Evolutionary conservation across 2,888 invertebrate species (phyloP), one percentile per base, ranked within the genome.

Genomic region (Phengaris alcon): DNA sequence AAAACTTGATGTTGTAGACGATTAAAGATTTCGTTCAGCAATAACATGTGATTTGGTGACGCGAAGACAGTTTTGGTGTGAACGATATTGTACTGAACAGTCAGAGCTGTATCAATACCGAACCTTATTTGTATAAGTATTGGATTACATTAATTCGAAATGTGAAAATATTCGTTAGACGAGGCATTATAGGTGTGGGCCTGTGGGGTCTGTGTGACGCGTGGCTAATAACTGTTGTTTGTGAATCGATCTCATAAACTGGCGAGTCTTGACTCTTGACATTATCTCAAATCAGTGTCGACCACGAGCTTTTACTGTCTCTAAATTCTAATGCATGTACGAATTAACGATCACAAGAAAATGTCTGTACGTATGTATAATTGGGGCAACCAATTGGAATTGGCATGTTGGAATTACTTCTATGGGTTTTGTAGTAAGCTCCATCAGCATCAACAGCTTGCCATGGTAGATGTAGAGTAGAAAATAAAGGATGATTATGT

Each of bases 231-330:
- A 89, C 89, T 80, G 82, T 83, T 83, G 81, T 83, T 82, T 86
- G 88, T 88, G 90, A 91, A 93, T 93, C 90, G 91, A 93, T 93
- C 90, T 91, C 88, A 82, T 84, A 83, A 82, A 84, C 84, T 83
- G 80, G 82, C 52, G 35, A 72, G 51, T 6, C 22, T 82, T 81
- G 83, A 84, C 84, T 70, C 51, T 82, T 81, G 83, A 85, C 84
- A 84, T 88, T 90, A 91, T 91, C 91, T 85, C 59, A 78, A 83
- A 90, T 91, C 90, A 77, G 82, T 85, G 86, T 87, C 87, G 86
- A 88, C 35, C 13, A 64, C 35, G 12, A 64, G 35, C 10, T 64
- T 64, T 64, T 64, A 44, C 35, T 44, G 64, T 64, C 52, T 48
- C 48, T 48, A 48, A 48, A 48, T 48, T 8, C 48, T 64, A 44